Base-by-base conservation (phyloP, 2,888 invertebrate genomes). In the Laothoe populi region DNA sequence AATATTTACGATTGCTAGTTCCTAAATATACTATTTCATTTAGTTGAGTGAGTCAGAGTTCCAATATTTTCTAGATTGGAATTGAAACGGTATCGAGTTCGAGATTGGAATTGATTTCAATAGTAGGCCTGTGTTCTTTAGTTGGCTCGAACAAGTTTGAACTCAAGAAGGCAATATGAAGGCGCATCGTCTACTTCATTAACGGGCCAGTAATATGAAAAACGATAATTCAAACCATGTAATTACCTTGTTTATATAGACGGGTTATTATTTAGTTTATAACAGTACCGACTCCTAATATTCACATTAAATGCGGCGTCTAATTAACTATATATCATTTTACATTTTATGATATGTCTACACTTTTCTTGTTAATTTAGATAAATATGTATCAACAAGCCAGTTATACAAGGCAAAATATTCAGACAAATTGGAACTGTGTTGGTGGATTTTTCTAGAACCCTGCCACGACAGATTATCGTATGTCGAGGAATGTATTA, bases 221-320 rank as follows among this genome's bases (percentile, higher is more conserved):
- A 66, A 70, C 66, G 63, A 80, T 78, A 75, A 70, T 77, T 81
- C 68, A 74, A 72, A 66, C 60, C 66, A 64, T 65, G 64, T 74
- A 76, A 77, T 74, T 70, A 71, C 66, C 66, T 67, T 63, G 69
- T 69, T 69, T 74, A 67, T 67, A 64, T 70, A 62, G 65, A 65
- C 68, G 61, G 65, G 64, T 67, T 62, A 69, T 65, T 67, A 71
- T 66, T 64, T 60, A 46, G 35, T 60, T 21, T 49, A 11, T 35
- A 48, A 48, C 31, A 19, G 31, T 16, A 19, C n/a, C n/a, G n/a
- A n/a, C 0, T 8, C 19, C 31, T 35, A 53, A 35, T 19, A 53
- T 53, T 53, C 53, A 35, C 31, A 35, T 53, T 53, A 53, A 8
- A 19, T 11, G 53, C 53, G 53, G 53, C 31, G 35, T 53, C 53